Evolutionary conservation across 1,140 invertebrate species (phyloP).

Genomic region (Cephus cinctus): DNA sequence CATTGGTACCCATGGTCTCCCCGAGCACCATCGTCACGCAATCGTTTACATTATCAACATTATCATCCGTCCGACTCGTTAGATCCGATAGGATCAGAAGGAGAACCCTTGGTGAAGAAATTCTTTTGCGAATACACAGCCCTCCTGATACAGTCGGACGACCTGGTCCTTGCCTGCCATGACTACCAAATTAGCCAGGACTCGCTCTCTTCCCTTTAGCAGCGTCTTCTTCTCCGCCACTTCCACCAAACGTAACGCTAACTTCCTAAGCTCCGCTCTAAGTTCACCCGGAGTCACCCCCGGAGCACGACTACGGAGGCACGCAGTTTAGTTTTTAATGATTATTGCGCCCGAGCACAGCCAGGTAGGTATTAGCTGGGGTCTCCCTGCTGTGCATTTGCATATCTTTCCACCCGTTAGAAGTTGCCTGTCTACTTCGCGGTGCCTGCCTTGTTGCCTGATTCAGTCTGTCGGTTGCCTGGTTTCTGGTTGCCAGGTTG

Average conservation of each 20-base stretch:
- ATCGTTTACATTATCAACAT: too few species aligned
- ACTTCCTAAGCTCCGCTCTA: conserved; percentile 2
- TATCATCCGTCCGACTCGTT: too few species aligned
- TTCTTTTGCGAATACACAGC: too few species aligned
- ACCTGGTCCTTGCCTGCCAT: too few species aligned
- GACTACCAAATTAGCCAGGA: conserved; percentile 8
- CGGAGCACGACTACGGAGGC: conserved; percentile 19
- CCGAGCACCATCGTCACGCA: too few species aligned
- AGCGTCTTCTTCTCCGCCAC: not conserved
- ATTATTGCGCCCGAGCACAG: conserved; percentile 43
- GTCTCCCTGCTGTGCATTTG: conserved; percentile 43
- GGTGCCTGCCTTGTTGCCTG: conserved; percentile 4
- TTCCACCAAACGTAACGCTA: not conserved
- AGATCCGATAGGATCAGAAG: too few species aligned
- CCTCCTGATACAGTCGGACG: too few species aligned
- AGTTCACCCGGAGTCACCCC: not conserved
- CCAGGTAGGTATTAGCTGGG: conserved; percentile 22
- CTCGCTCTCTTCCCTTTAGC: not conserved
- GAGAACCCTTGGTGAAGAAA: too few species aligned
- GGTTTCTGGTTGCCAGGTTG: not conserved
- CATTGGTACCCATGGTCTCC: too few species aligned
- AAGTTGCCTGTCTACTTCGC: conserved; percentile 39
- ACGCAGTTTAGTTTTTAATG: conserved; percentile 51
- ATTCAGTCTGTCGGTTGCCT: not conserved
- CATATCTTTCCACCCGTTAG: conserved; percentile 51